phyloP scores from a whole-genome alignment of 2,797 vertebrate genomes.

The Intellagama lesueurii region DNA sequence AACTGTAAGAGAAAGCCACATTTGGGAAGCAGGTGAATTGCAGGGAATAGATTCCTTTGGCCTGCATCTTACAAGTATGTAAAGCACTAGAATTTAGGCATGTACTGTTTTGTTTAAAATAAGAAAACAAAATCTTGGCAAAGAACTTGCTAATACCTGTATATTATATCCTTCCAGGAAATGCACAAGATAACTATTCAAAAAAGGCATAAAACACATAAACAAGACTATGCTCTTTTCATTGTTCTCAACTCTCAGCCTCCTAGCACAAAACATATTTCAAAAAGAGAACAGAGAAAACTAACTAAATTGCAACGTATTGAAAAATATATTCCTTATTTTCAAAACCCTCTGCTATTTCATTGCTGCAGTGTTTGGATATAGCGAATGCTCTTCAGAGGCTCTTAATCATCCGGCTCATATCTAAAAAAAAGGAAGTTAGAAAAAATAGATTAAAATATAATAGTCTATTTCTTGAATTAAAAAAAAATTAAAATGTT shows the following conservation, averaged over 20 bases:
- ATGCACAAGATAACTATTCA: neutral
- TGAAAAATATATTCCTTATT: constrained; percentile 38
- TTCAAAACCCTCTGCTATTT: constrained; percentile 26
- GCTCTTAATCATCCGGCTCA: constrained; percentile 76
- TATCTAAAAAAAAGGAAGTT: constrained; percentile 68
- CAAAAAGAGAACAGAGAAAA: constrained; percentile 37
- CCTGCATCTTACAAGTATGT: constrained; percentile 35
- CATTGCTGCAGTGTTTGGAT: constrained; percentile 45
- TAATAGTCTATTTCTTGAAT: neutral
- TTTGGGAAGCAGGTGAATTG: neutral
- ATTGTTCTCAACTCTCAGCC: neutral
- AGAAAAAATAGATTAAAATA: constrained; percentile 40
- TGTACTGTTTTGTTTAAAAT: constrained; percentile 1
- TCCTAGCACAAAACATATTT: constrained; percentile 34
- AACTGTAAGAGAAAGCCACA: constrained; percentile 18
- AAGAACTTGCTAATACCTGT: constrained; percentile 44
- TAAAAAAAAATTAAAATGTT: neutral
- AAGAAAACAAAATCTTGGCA: constrained; percentile 68
- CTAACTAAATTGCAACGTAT: constrained; percentile 47
- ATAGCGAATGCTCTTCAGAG: constrained; percentile 1
- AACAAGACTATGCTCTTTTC: constrained; percentile 31
- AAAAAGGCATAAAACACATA: constrained; percentile 38
- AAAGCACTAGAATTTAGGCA: neutral
- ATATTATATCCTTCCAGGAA: constrained; percentile 50
- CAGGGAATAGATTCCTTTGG: constrained; percentile 20